phyloP scores from a whole-genome alignment of 2,888 invertebrate genomes.

The Plagodis dolabraria region DNA sequence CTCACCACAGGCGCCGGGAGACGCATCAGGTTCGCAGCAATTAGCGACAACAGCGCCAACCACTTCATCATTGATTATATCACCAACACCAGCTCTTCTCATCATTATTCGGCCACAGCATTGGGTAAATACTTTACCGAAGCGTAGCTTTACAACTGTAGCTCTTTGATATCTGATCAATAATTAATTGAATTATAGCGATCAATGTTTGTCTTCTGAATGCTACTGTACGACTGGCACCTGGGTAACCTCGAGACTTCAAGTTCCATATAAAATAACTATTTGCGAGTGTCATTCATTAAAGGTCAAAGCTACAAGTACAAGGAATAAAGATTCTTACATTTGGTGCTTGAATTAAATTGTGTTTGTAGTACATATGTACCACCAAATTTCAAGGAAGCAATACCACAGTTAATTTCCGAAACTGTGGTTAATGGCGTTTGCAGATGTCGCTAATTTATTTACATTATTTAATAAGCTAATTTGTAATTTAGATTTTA shows the following conservation, averaged over 20 bases:
- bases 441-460: no score
- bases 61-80: constrained; percentile 60
- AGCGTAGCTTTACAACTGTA: no score
- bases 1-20: constrained; percentile 67
- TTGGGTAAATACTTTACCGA: no score
- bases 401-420: no score
- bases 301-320: no score
- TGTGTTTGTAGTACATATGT: no score
- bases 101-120: constrained; percentile 12
- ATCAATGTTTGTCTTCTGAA: not conserved
- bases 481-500: no score
- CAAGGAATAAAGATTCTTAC: no score
- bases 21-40: constrained; percentile 65
- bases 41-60: constrained; percentile 62
- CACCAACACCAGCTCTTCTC: not conserved
- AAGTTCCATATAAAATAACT: not conserved
- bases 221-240: not conserved
- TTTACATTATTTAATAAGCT: no score
- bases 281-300: not conserved
- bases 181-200: not conserved
- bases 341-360: no score
- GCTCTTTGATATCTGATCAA: not conserved
- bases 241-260: not conserved
- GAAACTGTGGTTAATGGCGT: no score
- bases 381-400: no score